Evolutionary conservation across 2,888 invertebrate genomes (phyloP), one percentile per base, ranked within the genome.

Genomic region (Sussaba pulchella): DNA sequence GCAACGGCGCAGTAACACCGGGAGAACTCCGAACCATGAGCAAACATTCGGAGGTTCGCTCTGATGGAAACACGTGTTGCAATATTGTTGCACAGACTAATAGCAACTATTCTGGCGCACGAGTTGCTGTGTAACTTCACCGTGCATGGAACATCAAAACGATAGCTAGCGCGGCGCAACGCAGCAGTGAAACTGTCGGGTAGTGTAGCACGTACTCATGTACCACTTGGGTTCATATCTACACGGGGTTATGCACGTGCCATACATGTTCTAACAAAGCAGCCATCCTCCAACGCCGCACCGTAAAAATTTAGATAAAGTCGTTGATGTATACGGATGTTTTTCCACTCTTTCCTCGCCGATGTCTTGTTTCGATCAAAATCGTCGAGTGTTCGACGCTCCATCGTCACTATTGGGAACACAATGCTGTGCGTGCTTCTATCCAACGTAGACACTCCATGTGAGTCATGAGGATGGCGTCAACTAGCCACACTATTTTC

Each of bases 11-110:
- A 31, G 31, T 17, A 24, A 26, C 24, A 41, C 50, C n/a, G 17
- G 12, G 26, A 14, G 50, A 36, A 57, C 41, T 70, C 61, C 19
- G 6, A 52, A 52, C n/a, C 36, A n/a, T 36, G 39, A 41, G 57
- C 67, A 67, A 80, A 76, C 54, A 67, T 43, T 41, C 43, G 63
- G 9, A 39, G 24, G 69, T 67, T 76, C 72, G 31, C 63, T 69
- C 67, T 76, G 67, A 72, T 81, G 80, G 76, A 76, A 81, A 69
- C 61, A 63, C 39, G 72, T 57, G 54, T 72, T 67, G 61, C 66
- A 75, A 80, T 80, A 80, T 75, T 80, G 66, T 61, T 66, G 52
- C 43, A 52, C 24, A 17, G 66, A 54, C 71, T 80, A 67, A 71
- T 71, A 80, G 71, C 72, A 63, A 73, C 61, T 67, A 61, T 54